Base-by-base conservation (phyloP, 2,888 invertebrate genomes). In the Catocala fraxini region DNA sequence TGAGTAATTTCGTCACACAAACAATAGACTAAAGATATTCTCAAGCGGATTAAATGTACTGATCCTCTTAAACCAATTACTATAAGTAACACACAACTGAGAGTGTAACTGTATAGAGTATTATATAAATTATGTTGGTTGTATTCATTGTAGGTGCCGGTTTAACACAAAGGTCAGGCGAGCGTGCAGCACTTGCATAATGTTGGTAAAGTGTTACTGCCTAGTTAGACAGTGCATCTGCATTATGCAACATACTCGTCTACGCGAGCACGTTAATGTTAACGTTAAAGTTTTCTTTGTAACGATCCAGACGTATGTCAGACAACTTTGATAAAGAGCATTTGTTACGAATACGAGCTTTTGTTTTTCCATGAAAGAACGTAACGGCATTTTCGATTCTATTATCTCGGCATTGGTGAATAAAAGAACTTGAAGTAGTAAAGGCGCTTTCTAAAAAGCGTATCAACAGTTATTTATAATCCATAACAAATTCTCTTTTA, bases 81-180 rank as follows among this genome's bases (percentile, higher is more conserved):
- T 63, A 66, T 56, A 49, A 71, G 74, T 66, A 68, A 74, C 63
- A 65, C 56, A 68, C n/a, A 75, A 71, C 68, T 63, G 65, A 68
- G 62, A 68, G 58, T 70, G 61, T 74, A 68, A 66, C 66, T 51
- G 7, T 51, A 51, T 7, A 35, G 7, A 59, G 62, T 72, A 69
- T 72, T 73, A 71, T 68, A 73, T 70, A 72, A 70, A 70, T 71
- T 65, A 67, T 70, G 64, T 69, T 64, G 68, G 63, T 65, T 54
- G 60, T 59, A 72, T 72, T 70, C 72, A 70, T 65, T 58, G 61
- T 58, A 65, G 47, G 56, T 35, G 49, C 51, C 35, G 35, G 35
- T 39, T 6, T 70, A 79, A 74, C 15, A 82, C 84, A 87, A 88
- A 89, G 88, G 88, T 88, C 85, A 84, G 80, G 60, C 63, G 64